phyloP scores from a whole-genome alignment of 2,888 invertebrate genomes.

The Agonopterix heracliana region DNA sequence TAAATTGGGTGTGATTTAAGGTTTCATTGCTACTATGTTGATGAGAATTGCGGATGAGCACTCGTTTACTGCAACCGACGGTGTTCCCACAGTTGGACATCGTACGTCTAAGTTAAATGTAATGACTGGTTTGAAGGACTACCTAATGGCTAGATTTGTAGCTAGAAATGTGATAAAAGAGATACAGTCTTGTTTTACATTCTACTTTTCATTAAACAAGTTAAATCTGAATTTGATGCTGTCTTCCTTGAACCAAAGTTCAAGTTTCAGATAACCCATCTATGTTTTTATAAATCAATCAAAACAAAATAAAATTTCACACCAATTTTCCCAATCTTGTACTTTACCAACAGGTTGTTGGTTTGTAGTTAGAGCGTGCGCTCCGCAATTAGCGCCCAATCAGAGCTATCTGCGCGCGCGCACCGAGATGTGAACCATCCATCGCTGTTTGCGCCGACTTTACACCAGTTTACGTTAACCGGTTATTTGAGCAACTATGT shows the following conservation, averaged over 20 bases:
- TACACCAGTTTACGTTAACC: conserved; percentile 1
- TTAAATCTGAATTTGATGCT: too few species aligned
- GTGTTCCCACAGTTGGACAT: conserved; percentile 7
- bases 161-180: too few species aligned
- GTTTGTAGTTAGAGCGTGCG: conserved; percentile 6
- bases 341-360: not conserved
- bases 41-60: conserved; percentile 34
- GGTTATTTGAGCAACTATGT: not conserved
- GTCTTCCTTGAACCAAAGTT: too few species aligned
- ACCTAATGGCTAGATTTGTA: too few species aligned
- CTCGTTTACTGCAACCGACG: conserved; percentile 21
- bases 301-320: not conserved
- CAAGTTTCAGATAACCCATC: too few species aligned
- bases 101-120: too few species aligned
- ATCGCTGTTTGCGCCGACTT: conserved; percentile 4
- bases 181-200: too few species aligned
- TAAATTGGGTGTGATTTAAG: conserved; percentile 52
- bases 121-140: too few species aligned
- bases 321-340: not conserved
- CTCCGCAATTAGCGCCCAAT: conserved; percentile 38
- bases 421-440: conserved; percentile 12
- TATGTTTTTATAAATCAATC: too few species aligned
- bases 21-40: conserved; percentile 39
- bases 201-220: too few species aligned
- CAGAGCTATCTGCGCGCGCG: conserved; percentile 19